Evolutionary conservation across 2,797 vertebrate species (phyloP).

Genomic region (Myoxocephalus aenaeus): DNA sequence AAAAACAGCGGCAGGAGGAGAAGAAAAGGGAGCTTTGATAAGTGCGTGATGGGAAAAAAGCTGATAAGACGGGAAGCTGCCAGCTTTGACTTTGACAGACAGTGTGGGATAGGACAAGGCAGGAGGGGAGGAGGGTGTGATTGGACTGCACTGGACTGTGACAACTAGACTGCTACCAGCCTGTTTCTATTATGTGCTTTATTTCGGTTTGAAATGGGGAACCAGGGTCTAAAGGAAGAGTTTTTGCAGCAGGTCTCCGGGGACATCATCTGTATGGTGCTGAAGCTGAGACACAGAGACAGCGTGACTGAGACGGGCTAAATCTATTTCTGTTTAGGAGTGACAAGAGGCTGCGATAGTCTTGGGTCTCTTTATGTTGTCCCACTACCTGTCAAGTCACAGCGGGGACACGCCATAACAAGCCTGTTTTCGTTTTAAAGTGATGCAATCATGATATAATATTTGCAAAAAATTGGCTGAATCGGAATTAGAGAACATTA

Average conservation of each 20-base stretch:
- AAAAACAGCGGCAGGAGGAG: conserved; percentile 47
- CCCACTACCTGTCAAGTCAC: conserved; percentile 56
- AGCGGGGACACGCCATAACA: conserved; percentile 36
- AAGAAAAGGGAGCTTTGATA: conserved; percentile 65
- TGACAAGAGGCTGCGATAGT: conserved; percentile 41
- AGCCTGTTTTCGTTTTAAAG: conserved; percentile 39
- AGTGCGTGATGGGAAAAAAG: conserved; percentile 62
- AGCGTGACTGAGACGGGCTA: conserved; percentile 54
- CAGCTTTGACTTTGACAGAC: conserved; percentile 56
- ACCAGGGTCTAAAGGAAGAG: conserved; percentile 32
- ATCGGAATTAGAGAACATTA: conserved; percentile 51
- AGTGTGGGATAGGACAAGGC: conserved; percentile 37
- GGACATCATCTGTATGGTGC: conserved; percentile 52
- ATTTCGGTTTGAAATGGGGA: conserved; percentile 34
- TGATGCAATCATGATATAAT: conserved; percentile 64
- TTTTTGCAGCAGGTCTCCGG: conserved; percentile 11
- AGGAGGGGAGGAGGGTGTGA: conserved; percentile 44
- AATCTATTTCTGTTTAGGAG: conserved; percentile 51
- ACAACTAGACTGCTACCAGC: conserved; percentile 47
- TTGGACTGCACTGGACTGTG: conserved; percentile 64
- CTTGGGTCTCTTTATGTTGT: conserved; percentile 41
- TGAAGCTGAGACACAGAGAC: conserved; percentile 56
- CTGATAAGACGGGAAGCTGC: conserved; percentile 62
- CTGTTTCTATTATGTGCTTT: conserved; percentile 49
- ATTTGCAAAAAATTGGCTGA: conserved; percentile 35